These are phyloP conservation scores for Psilopsiagon aurifrons DNA, from an alignment of 2,113 vertebrate genomes.

Conservation along the genomic window DNA sequence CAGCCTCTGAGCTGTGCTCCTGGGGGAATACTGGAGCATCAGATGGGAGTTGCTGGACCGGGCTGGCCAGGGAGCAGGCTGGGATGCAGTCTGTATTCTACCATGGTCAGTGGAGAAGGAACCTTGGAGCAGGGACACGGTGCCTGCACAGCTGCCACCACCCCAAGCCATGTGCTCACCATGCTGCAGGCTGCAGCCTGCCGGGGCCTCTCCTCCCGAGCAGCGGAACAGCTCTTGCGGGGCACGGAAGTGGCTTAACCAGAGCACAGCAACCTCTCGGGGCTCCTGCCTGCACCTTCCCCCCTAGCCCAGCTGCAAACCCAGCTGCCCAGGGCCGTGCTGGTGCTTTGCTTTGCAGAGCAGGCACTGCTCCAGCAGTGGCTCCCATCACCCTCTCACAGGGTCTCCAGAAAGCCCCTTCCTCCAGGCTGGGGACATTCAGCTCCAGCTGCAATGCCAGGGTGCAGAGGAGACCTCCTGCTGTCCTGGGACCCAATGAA, in stretches of 20 bases:
- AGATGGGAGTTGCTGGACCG: not conserved
- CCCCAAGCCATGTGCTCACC: rapidly evolving
- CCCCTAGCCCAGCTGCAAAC: not conserved
- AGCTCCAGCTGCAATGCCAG: not conserved
- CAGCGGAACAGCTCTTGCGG: rapidly evolving
- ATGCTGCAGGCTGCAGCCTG: not conserved
- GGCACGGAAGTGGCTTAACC: not conserved
- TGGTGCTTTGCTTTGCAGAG: rapidly evolving
- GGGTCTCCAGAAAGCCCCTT: rapidly evolving
- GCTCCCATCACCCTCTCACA: rapidly evolving
- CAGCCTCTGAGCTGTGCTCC: not conserved
- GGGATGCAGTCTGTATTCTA: not conserved
- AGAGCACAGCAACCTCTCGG: rapidly evolving
- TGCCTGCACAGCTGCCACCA: not conserved
- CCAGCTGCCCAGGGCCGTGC: rapidly evolving
- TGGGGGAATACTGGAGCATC: rapidly evolving
- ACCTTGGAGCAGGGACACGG: not conserved
- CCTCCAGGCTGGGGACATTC: not conserved
- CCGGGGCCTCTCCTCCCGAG: not conserved
- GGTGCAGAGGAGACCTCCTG: not conserved
- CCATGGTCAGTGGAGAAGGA: rapidly evolving
- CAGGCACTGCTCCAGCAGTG: rapidly evolving
- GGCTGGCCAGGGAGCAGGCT: not conserved
- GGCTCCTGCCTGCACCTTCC: not conserved
- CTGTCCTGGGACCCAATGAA: rapidly evolving